A percentile compares a stretch with the other conserved stretches of the same genome.
These are phyloP conservation scores for Hirudinaria manillensis DNA, from an alignment of 2,888 invertebrate genomes.

Conservation along the genomic window DNA sequence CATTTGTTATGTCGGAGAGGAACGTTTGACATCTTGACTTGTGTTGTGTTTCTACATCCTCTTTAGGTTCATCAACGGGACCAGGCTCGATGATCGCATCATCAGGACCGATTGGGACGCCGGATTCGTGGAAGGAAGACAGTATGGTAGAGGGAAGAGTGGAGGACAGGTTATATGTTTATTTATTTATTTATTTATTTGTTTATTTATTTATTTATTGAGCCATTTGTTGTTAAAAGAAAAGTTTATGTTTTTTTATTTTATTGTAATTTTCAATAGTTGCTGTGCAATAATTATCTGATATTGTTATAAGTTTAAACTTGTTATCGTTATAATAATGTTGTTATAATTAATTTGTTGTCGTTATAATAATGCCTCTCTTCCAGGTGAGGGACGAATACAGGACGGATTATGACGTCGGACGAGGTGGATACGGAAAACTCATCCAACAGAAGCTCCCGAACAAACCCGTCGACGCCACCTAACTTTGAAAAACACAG, in stretches of 20 bases:
- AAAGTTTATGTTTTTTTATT: too few species aligned
- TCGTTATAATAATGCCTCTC: not conserved
- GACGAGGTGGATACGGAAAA: constrained; percentile 94
- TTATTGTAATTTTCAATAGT: not conserved
- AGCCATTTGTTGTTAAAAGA: not conserved
- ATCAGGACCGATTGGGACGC: constrained; percentile 99
- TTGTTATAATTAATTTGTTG: too few species aligned
- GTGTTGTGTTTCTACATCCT: too few species aligned
- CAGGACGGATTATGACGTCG: constrained; percentile 89
- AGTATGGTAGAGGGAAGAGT: constrained; percentile 93
- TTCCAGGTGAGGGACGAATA: constrained; percentile 90
- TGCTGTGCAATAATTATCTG: not conserved
- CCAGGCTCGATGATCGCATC: constrained; percentile 88
- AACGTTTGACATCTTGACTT: too few species aligned
- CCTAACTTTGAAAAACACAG: too few species aligned
- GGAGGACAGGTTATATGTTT: constrained; percentile 78
- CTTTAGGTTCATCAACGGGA: constrained; percentile 87
- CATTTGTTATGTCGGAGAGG: too few species aligned
- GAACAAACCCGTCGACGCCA: too few species aligned
- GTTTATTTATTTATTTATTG: not conserved
- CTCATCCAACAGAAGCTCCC: constrained; percentile 62
- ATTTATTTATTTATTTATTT: not conserved
- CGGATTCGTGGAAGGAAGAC: constrained; percentile 91
- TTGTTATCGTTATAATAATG: too few species aligned
- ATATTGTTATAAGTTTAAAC: too few species aligned